phyloP scores from a whole-genome alignment of 1,140 invertebrate genomes.

The Leptoteleia sp. region DNA sequence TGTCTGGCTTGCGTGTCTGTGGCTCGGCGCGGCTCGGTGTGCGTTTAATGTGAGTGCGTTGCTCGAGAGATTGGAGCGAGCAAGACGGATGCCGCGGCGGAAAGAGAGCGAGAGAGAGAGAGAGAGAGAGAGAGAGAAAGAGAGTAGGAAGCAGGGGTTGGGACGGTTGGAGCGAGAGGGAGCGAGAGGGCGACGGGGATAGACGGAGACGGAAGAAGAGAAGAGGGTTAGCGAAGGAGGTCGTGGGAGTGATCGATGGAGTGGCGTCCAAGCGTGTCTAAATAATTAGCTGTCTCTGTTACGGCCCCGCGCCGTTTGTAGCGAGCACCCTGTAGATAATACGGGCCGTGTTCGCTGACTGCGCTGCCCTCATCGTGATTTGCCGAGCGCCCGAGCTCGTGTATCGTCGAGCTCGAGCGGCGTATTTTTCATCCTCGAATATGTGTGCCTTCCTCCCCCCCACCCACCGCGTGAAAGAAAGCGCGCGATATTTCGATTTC shows the following conservation, averaged over 20 bases:
- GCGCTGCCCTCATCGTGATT: conserved; percentile 64
- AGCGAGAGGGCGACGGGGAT: too few species aligned
- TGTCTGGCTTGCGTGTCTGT: conserved; percentile 34
- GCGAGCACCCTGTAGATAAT: conserved; percentile 73
- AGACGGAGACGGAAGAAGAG: conserved; percentile 34
- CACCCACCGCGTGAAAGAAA: too few species aligned
- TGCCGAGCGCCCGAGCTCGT: conserved; percentile 36
- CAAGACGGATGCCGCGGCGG: too few species aligned
- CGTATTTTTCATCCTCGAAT: conserved; percentile 26
- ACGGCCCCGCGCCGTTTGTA: conserved; percentile 77
- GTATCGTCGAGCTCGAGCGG: conserved; percentile 17
- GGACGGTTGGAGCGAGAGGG: too few species aligned
- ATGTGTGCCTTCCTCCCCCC: too few species aligned
- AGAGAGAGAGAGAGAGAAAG: conserved; percentile 16
- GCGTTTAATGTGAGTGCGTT: conserved; percentile 29
- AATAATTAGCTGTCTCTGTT: conserved; percentile 81
- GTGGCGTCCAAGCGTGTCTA: conserved; percentile 79
- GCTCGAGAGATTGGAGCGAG: conserved; percentile 10
- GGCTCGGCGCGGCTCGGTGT: neutral
- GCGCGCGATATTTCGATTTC: too few species aligned
- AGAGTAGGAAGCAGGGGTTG: conserved; percentile 27
- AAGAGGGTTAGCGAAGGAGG: conserved; percentile 57
- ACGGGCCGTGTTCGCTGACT: conserved; percentile 72
- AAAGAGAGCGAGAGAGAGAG: too few species aligned
- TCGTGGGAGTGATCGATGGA: conserved; percentile 78